These are phyloP conservation scores for Schizopygopsis malacanthus DNA, from an alignment of 2,797 vertebrate genomes.

Conservation along the genomic window DNA sequence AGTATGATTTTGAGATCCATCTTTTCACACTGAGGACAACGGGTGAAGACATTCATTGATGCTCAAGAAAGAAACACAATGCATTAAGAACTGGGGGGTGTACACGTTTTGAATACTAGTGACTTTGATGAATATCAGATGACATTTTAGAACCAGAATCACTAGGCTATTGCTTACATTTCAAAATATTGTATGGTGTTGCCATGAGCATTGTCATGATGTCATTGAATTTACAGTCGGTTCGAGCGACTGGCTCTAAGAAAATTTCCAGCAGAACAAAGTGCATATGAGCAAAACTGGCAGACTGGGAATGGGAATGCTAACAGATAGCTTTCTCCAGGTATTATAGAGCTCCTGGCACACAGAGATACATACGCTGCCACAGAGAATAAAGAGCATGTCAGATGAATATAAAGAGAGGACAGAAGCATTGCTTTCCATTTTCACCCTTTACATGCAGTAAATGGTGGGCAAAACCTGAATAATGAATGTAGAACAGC, in stretches of 20 bases:
- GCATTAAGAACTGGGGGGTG: not conserved
- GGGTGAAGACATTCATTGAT: not conserved
- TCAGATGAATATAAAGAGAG: conserved; percentile 23
- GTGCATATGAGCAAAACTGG: not conserved
- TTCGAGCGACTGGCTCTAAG: too few relatives aligned
- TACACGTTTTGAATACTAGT: not conserved
- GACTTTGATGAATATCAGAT: not conserved
- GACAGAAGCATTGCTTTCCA: conserved; percentile 20
- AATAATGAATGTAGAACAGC: conserved; percentile 13
- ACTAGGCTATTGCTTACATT: not conserved
- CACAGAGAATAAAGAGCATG: conserved; percentile 26
- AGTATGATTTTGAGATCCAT: not conserved
- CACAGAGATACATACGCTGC: not conserved
- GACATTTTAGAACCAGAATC: not conserved
- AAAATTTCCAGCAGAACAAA: not conserved
- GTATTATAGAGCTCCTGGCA: not conserved
- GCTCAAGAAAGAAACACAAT: not conserved
- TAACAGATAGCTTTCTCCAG: conserved; percentile 9
- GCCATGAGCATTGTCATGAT: too few relatives aligned
- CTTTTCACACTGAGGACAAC: not conserved
- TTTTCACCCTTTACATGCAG: conserved; percentile 28
- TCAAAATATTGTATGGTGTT: not conserved
- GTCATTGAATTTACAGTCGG: too few relatives aligned
- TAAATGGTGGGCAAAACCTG: conserved; percentile 27
- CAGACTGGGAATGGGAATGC: not conserved